Evolutionary conservation across 2,888 invertebrate species (phyloP), one percentile per base, ranked within the genome.

Genomic region (Morpho achilles): DNA sequence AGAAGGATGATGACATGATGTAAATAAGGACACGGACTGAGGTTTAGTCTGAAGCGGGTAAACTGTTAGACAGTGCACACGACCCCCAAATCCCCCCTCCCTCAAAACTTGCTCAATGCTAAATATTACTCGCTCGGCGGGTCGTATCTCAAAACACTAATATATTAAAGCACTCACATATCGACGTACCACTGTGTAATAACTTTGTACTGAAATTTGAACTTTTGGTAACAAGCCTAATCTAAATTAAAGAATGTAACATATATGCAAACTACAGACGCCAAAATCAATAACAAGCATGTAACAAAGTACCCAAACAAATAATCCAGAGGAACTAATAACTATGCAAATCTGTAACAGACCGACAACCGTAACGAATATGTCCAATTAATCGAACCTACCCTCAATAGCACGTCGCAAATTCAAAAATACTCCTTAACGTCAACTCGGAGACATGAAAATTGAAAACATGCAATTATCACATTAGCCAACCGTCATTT

Each of bases 301-400:
- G 57, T 55, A 59, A 61, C 56, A 54, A 66, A 67, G 32, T 65
- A 51, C 62, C 64, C 67, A 61, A 72, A 79, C 77, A 79, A 74
- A 79, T 60, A 67, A 67, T 68, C 67, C 64, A 56, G 53, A 40
- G 44, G 47, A 65, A 67, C 73, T 75, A 79, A 80, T 81, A 82
- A 82, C 77, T 78, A 86, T 86, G 83, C 80, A 82, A 86, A 87
- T 85, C 77, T 71, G 64, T 77, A 81, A 81, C 79, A 75, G 71
- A 73, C 75, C 71, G 75, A 73, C 76, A 71, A 65, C 68, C 71
- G 69, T 73, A 76, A 74, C 71, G 71, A 68, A 65, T 64, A 68
- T 68, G 64, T 63, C 64, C 63, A 60, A 45, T 53, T 62, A 52
- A 66, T 64, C 63, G 50, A 59, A 49, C 56, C 64, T 56, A 58